Percentiles rank a stretch among this genome's conserved stretches.
phyloP scores from a whole-genome alignment of 35 echinoderm and acorn worm species.

The Hemicentrotus pulcherrimus region DNA sequence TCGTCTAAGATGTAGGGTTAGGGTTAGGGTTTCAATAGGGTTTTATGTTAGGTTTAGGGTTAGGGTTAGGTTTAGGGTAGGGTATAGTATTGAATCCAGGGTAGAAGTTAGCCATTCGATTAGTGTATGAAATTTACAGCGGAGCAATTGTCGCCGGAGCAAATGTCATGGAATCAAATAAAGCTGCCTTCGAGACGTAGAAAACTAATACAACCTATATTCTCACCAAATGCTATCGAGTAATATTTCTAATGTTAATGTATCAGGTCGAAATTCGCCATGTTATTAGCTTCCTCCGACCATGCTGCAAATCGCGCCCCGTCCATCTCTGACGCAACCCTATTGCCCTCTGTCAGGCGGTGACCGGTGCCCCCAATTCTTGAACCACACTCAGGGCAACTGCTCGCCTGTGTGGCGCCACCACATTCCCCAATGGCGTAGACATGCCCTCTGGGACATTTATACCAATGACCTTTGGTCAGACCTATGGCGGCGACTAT shows the following conservation, averaged over 20 bases:
- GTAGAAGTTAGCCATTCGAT: no score
- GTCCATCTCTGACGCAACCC: slow-evolving; percentile 80
- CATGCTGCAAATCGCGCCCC: slow-evolving; percentile 69
- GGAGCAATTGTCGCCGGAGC: no score
- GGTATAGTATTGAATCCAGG: no score
- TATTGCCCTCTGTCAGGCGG: slow-evolving; percentile 52
- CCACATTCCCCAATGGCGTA: slow-evolving; percentile 88
- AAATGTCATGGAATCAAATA: no score
- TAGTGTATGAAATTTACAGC: no score
- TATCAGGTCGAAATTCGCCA: slow-evolving; percentile 36
- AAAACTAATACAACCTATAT: no score
- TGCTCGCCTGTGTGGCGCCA: slow-evolving; percentile 47
- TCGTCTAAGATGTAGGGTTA: no score
- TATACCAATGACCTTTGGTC: slow-evolving; percentile 73
- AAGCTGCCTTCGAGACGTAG: no score
- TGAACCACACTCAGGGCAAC: slow-evolving; percentile 63
- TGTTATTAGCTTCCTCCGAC: slow-evolving; percentile 62
- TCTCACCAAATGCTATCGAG: no score
- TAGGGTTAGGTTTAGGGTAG: no score
- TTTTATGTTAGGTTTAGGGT: no score
- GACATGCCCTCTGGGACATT: slow-evolving; percentile 79
- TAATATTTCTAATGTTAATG: not conserved
- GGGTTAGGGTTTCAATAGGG: no score
- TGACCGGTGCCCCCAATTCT: slow-evolving; percentile 64
- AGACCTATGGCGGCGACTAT: slow-evolving; percentile 65